Percentiles rank a stretch among this genome's conserved stretches.
These are phyloP conservation scores for Chaetops frenatus DNA, from an alignment of 2,113 vertebrate species.

Conservation along the genomic window DNA sequence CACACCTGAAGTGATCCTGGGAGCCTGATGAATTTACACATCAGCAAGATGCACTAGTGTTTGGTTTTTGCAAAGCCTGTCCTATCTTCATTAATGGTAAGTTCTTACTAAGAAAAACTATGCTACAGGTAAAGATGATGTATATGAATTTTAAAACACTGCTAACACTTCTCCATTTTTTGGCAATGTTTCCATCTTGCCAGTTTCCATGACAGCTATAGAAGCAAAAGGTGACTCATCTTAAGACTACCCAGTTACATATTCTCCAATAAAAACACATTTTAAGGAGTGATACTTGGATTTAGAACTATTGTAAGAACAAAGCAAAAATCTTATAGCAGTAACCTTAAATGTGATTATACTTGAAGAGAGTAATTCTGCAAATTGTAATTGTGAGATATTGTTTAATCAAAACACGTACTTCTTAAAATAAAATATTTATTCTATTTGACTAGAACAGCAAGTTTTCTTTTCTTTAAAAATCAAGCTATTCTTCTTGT, in stretches of 20 bases:
- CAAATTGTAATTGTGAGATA: neutral
- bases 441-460: neutral
- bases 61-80: neutral
- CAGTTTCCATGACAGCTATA: constrained; percentile 59
- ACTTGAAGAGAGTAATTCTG: neutral
- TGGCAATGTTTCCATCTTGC: neutral
- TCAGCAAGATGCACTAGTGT: neutral
- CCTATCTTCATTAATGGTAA: neutral
- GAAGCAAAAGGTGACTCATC: constrained; percentile 54
- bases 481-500: neutral
- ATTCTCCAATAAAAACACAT: neutral
- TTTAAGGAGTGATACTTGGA: neutral
- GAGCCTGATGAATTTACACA: neutral
- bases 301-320: neutral
- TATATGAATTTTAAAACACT: neutral
- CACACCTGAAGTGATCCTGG: neutral
- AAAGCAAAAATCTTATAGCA: neutral
- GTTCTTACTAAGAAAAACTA: neutral
- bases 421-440: neutral
- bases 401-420: neutral
- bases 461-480: neutral
- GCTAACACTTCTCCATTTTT: neutral
- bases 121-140: neutral
- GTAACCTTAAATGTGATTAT: neutral
- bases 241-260: constrained; percentile 8